Evolutionary conservation across 2,797 vertebrate species (phyloP), one percentile per base, ranked within the genome.

Genomic region (Miichthys miiuy): DNA sequence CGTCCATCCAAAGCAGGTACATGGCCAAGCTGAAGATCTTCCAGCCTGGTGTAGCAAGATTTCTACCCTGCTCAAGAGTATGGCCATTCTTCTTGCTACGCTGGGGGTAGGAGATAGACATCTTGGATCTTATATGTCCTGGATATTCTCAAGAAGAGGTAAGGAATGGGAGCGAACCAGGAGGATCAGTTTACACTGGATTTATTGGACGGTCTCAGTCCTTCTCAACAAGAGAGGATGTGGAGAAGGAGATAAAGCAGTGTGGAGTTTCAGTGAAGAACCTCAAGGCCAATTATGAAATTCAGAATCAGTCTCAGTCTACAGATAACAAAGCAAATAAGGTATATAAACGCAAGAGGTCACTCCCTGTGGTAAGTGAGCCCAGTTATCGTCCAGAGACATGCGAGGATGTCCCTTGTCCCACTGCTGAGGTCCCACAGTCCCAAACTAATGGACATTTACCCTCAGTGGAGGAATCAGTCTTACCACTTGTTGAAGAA

Each of bases 241-340:
- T 97, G 69, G 96, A 93, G 75, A 95, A 94, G 0, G 98, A 99
- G 93, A 97, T 99, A 80, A 94, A 96, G 80, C 97, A 97, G 82
- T 98, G 94, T 42, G 98, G 98, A 0, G 97, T 99, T 66, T 99
- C 98, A 0, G 98, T 99, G 61, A 96, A 95, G 88, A 98, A 95
- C 81, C 96, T 99, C 56, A 97, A 98, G 69, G 97, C 97, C 68
- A 96, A 96, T 90, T 99, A 98, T 18, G 98, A 99, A 93, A 91
- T 94, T 68, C 95, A 94, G 2, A 93, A 84, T 78, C 95, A 88
- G 64, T 80, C 76, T 6, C 86, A 90, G 17, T 77, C 58, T 17
- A 79, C 89, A 62, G 57, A 91, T 34, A 68, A 85, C 69, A 83
- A 86, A 74, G 72, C 58, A 25, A 92, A 89, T 48, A 93, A 89